phyloP scores from a whole-genome alignment of 2,888 invertebrate species.

The Drosophila stalkeri region DNA sequence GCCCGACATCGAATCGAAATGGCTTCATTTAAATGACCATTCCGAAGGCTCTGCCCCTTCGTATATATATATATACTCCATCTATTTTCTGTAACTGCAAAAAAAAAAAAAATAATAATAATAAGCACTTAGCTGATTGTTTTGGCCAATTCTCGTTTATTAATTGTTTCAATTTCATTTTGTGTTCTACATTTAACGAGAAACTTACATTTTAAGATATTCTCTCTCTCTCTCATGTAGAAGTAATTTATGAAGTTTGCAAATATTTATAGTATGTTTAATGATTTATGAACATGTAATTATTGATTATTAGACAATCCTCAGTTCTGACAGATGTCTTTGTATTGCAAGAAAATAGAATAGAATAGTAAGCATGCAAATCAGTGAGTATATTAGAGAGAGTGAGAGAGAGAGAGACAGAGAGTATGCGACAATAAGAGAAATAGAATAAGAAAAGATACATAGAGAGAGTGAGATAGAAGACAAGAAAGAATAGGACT shows the following conservation, averaged over 20 bases:
- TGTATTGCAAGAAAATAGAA: too few species aligned
- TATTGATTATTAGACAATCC: too few species aligned
- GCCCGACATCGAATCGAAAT: conserved; percentile 56
- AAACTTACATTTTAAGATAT: not conserved
- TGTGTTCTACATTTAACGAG: not conserved
- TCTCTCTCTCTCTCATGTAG: not conserved
- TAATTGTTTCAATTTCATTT: conserved; percentile 16
- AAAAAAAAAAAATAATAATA: not conserved
- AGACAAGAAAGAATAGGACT: too few species aligned
- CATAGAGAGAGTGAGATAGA: too few species aligned
- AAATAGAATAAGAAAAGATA: too few species aligned
- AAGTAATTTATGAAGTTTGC: not conserved
- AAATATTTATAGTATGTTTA: too few species aligned
- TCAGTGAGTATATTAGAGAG: too few species aligned
- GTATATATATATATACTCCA: not conserved
- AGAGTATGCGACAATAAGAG: too few species aligned
- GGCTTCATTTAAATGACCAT: conserved; percentile 74
- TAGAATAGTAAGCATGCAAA: too few species aligned
- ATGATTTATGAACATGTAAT: not conserved
- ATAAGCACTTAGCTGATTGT: conserved; percentile 63
- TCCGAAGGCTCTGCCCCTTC: conserved; percentile 12
- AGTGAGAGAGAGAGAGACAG: not conserved
- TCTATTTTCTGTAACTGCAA: not conserved
- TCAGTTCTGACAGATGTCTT: too few species aligned
- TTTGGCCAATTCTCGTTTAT: conserved; percentile 35